These are phyloP conservation scores for Leptura quadrifasciata DNA, from an alignment of 2,888 invertebrate species.

Conservation along the genomic window DNA sequence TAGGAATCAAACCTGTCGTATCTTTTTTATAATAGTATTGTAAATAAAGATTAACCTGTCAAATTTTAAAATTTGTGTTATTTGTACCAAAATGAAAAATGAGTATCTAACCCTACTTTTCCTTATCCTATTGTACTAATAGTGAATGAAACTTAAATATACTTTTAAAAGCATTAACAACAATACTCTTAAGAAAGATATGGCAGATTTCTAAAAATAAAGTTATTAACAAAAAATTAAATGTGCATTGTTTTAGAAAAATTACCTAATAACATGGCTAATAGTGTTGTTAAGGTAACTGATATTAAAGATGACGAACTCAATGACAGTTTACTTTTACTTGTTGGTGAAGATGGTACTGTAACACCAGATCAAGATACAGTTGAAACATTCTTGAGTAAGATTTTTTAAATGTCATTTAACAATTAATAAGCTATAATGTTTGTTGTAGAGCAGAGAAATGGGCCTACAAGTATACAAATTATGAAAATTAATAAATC, in stretches of 20 bases:
- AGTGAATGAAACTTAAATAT: neutral
- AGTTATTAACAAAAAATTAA: neutral
- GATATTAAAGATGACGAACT: slow-evolving; percentile 70
- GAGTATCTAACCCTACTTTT: neutral
- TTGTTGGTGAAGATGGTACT: slow-evolving; percentile 91
- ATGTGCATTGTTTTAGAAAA: slow-evolving; percentile 22
- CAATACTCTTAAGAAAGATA: slow-evolving; percentile 32
- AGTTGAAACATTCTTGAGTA: slow-evolving; percentile 87
- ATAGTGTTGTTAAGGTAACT: slow-evolving; percentile 72
- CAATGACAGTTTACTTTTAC: slow-evolving; percentile 86
- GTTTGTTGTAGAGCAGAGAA: slow-evolving; percentile 64
- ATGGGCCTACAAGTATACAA: slow-evolving; percentile 69
- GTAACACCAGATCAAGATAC: slow-evolving; percentile 88
- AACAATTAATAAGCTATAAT: slow-evolving; percentile 41
- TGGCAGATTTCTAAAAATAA: slow-evolving; percentile 31
- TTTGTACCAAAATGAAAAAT: slow-evolving; percentile 27
- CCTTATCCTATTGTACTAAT: neutral
- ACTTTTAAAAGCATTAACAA: neutral
- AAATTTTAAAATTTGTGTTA: slow-evolving; percentile 33
- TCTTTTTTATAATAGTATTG: slow-evolving; percentile 33
- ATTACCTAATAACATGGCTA: slow-evolving; percentile 68
- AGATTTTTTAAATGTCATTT: slow-evolving; percentile 66
- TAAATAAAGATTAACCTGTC: slow-evolving; percentile 29
- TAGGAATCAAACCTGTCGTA: slow-evolving; percentile 33
- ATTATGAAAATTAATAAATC: slow-evolving; percentile 71